These are phyloP conservation scores for Nasalis larvatus DNA, from an alignment of 2,113 vertebrate species.

Conservation along the genomic window DNA sequence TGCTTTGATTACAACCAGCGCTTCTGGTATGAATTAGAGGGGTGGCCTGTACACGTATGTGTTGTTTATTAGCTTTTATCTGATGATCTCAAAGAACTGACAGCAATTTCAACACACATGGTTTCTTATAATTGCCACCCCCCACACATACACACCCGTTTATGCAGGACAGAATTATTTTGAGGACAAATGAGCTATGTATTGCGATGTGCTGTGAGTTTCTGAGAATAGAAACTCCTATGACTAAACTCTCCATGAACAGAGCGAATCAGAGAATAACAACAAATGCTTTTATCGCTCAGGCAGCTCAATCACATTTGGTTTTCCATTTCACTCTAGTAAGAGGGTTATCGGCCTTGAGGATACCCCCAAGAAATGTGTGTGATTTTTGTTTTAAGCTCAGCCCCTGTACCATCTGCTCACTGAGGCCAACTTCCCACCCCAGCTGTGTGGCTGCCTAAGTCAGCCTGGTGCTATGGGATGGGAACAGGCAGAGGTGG, in stretches of 20 bases:
- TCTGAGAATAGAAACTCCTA: slow-evolving; percentile 56
- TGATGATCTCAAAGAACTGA: not conserved
- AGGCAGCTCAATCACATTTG: not conserved
- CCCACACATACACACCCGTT: not conserved
- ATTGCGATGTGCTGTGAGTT: not conserved
- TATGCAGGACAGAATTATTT: not conserved
- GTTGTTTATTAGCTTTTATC: not conserved
- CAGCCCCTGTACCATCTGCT: not conserved
- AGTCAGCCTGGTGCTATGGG: not conserved
- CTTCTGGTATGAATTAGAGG: not conserved
- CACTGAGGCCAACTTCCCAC: not conserved
- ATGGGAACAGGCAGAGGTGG: not conserved
- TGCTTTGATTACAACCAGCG: not conserved
- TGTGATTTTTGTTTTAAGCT: not conserved
- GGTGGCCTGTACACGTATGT: accelerated
- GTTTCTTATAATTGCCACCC: not conserved
- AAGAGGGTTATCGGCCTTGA: not conserved
- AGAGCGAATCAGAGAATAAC: slow-evolving; percentile 25
- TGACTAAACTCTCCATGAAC: slow-evolving; percentile 51
- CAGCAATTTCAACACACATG: not conserved
- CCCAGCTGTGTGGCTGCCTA: not conserved
- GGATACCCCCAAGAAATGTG: not conserved
- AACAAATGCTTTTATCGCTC: not conserved
- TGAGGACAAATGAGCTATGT: not conserved
- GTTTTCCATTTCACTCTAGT: slow-evolving; percentile 33